Base-by-base conservation (phyloP, 2,797 vertebrate species). In the Sebastiscus albofasciatus region DNA sequence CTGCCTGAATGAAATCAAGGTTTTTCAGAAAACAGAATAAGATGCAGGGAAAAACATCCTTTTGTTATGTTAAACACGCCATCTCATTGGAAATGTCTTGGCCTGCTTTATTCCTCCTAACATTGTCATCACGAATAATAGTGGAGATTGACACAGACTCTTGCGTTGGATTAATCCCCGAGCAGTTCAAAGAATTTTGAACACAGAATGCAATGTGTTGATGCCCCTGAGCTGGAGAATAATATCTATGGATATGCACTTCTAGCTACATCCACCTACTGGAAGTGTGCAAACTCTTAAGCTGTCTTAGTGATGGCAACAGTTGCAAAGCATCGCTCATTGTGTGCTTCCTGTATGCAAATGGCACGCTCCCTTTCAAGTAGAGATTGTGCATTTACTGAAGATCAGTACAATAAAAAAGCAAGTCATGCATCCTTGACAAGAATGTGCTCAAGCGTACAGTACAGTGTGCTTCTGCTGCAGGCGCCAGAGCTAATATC, bases 1-100 rank as follows among this genome's bases (percentile, higher is more conserved):
- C 81, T 77, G 89, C 61, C 60, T 92, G 90, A 93, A 92, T 89
- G 78, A 92, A 93, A 91, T 91, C 81, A 82, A 84, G 87, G 67
- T 84, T 90, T 93, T 89, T 90, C 89, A 88, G 85, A 77, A 85
- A 90, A 79, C 90, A 82, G 86, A 93, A 80, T 86, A 89, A 80
- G 91, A 93, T 82, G 88, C 85, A 39, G 81, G 76, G 84, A 73
- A 93, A 94, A 93, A 91, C 93, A 92, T 80, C 81, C 91, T 85
- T 94, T 94, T 95, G 93, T 95, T 90, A 94, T 94, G 94, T 93
- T 92, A 94, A 95, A 91, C 87, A 88, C 13, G 29, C 75, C 81
- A 79, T 90, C 89, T 91, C 78, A 80, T 77, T 86, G 86, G 86
- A 91, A 92, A 92, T 87, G 87, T 91, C 89, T 90, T 65, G 82